A percentile compares a stretch with the other conserved stretches of the same genome.
Evolutionary conservation across 2,113 vertebrate genomes (phyloP).

Genomic region (Sylvilagus bachmani): DNA sequence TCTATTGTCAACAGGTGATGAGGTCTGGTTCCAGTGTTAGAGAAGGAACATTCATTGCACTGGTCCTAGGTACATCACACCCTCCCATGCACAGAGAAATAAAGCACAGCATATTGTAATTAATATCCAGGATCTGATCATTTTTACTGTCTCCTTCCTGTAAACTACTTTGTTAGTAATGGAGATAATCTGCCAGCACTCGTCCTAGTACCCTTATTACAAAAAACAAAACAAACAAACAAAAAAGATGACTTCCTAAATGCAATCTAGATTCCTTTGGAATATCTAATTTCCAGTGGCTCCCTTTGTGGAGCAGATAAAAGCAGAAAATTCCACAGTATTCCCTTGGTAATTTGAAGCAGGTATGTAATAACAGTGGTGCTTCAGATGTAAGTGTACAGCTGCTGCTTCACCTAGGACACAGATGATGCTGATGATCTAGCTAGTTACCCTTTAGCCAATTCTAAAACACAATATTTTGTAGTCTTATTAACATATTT

Average conservation of each 20-base stretch:
- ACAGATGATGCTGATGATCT: not conserved
- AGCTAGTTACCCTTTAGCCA: slow-evolving; percentile 39
- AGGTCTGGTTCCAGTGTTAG: slow-evolving; percentile 71
- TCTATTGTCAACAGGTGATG: slow-evolving; percentile 88
- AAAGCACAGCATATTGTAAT: slow-evolving; percentile 76
- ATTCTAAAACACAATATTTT: slow-evolving; percentile 50
- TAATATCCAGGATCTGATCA: slow-evolving; percentile 84
- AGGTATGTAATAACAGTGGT: not conserved
- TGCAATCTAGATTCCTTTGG: not conserved
- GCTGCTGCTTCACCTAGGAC: not conserved
- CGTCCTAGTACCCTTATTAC: not conserved
- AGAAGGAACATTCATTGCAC: slow-evolving; percentile 71
- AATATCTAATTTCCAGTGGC: not conserved
- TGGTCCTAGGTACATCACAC: slow-evolving; percentile 77
- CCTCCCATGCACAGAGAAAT: slow-evolving; percentile 65
- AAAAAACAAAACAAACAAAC: not conserved
- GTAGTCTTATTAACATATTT: slow-evolving; percentile 42
- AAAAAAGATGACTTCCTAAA: slow-evolving; percentile 8
- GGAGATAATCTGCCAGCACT: slow-evolving; percentile 20
- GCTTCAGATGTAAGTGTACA: not conserved
- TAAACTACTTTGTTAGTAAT: slow-evolving; percentile 72
- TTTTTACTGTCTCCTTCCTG: slow-evolving; percentile 74
- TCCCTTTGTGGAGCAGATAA: not conserved
- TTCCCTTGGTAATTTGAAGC: not conserved
- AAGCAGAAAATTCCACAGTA: not conserved